Evolutionary conservation across 2,888 invertebrate genomes (phyloP), one percentile per base, ranked within the genome.

Genomic region (Teleogryllus oceanicus): DNA sequence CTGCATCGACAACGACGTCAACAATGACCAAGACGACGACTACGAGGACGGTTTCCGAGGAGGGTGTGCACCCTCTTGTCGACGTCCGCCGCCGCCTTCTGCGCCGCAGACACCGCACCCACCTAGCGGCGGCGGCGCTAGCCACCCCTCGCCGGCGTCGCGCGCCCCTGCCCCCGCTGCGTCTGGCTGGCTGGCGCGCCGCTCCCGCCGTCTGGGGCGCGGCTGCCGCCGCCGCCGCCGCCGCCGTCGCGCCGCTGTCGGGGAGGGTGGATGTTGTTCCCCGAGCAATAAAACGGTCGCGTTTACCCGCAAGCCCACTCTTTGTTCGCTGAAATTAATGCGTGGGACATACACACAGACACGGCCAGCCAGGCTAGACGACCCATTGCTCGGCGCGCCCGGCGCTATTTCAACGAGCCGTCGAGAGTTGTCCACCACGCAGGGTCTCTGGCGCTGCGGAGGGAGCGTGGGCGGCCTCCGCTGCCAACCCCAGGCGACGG

Each of bases 221-320:
- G 2, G 62, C 16, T 5, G 62, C 13, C 4, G 8, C n/a, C 62
- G 2, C 62, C 13, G 62, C 5, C 62, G n/a, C n/a, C 18, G 2
- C 62, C 13, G 62, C n/a, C 62, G 62, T 13, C 62, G 62, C 16
- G 62, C 37, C 37, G 37, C 37, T 37, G 37, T 37, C 37, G 37
- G 37, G 16, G 62, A 62, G 62, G 62, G 62, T 16, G 62, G 62
- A 13, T 62, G 62, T 62, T 62, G 62, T 62, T 62, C 62, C 62
- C 62, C 16, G 62, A 16, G 62, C 62, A 62, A 62, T 62, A 62
- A 62, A 62, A 62, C 62, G 62, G 62, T 11, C 62, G 62, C 62
- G 62, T 62, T 62, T 62, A 62, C 62, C 62, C 62, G 62, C 62
- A 62, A 62, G 62, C 62, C 62, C 62, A 62, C 62, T 62, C 62